A percentile compares a stretch with the other conserved stretches of the same genome.
These are phyloP conservation scores for Zaprionus vittiger DNA, from an alignment of 1,140 invertebrate genomes.

Conservation along the genomic window DNA sequence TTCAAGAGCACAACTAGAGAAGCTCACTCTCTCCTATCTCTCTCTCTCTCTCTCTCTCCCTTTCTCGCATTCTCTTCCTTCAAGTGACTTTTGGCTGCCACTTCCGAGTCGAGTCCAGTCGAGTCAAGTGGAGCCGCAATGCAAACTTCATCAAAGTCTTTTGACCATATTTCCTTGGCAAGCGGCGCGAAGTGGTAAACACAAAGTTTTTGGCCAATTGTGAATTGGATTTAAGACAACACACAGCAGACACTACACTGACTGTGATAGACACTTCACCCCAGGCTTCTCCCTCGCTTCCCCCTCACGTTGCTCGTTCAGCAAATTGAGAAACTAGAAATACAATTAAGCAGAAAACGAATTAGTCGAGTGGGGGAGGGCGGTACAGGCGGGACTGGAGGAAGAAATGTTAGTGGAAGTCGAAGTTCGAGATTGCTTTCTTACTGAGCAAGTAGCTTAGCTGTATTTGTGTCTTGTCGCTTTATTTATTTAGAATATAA, in stretches of 20 bases:
- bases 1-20: conserved; percentile 49
- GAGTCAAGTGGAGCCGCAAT: conserved; percentile 23
- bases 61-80: background rate
- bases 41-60: background rate
- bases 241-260: conserved; percentile 36
- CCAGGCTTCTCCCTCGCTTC: background rate
- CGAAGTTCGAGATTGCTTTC: conserved; percentile 22
- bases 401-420: background rate
- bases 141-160: conserved; percentile 66
- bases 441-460: background rate
- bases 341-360: conserved; percentile 49
- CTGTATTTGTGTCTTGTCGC: background rate
- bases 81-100: conserved; percentile 50
- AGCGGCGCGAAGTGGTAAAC: conserved; percentile 49
- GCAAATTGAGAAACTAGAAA: conserved; percentile 46
- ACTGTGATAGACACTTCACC: conserved; percentile 19
- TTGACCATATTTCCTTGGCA: conserved; percentile 65
- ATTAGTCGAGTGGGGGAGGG: conserved; percentile 26
- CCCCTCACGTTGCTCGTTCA: background rate
- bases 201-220: conserved; percentile 69
- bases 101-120: conserved; percentile 23
- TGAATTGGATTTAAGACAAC: conserved; percentile 60
- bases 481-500: background rate
- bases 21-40: conserved; percentile 39
- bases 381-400: background rate